phyloP scores from a whole-genome alignment of 1,140 invertebrate genomes.

The Zaprionus capensis region DNA sequence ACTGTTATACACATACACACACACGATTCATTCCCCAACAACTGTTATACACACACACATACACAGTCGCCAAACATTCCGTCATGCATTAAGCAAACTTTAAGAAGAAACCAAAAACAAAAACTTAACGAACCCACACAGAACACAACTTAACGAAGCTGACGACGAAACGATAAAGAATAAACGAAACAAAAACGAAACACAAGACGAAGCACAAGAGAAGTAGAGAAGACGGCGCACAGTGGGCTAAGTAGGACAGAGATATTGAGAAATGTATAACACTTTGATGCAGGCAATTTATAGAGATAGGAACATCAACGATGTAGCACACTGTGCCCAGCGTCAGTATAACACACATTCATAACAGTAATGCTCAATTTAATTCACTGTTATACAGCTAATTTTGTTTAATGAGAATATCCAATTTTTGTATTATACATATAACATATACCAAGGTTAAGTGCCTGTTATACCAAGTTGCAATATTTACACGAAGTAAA shows the following conservation, averaged over 20 bases:
- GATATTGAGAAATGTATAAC: slow-evolving; percentile 1
- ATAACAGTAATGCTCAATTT: slow-evolving; percentile 56
- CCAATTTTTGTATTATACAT: slow-evolving; percentile 11
- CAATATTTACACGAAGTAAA: slow-evolving; percentile 66
- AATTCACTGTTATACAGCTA: slow-evolving; percentile 52
- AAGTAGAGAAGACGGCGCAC: slow-evolving; percentile 9
- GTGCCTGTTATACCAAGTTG: slow-evolving; percentile 71
- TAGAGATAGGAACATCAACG: background rate
- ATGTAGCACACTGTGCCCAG: slow-evolving; percentile 3
- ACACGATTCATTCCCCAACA: slow-evolving; percentile 16
- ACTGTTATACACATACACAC: slow-evolving; percentile 14
- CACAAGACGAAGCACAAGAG: background rate
- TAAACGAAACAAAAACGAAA: slow-evolving; percentile 26
- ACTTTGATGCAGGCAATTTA: background rate
- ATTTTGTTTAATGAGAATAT: slow-evolving; percentile 15
- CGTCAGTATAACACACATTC: slow-evolving; percentile 29
- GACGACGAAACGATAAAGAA: slow-evolving; percentile 14
- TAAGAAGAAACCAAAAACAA: slow-evolving; percentile 16
- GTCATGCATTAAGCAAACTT: slow-evolving; percentile 10
- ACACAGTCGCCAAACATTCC: slow-evolving; percentile 37
- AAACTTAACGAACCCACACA: slow-evolving; percentile 20
- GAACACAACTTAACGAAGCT: slow-evolving; percentile 23
- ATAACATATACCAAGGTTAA: slow-evolving; percentile 55
- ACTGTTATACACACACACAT: slow-evolving; percentile 19
- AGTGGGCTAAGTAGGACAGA: background rate